Evolutionary conservation across 2,797 vertebrate species (phyloP).

Genomic region (Salarias fasciatus): DNA sequence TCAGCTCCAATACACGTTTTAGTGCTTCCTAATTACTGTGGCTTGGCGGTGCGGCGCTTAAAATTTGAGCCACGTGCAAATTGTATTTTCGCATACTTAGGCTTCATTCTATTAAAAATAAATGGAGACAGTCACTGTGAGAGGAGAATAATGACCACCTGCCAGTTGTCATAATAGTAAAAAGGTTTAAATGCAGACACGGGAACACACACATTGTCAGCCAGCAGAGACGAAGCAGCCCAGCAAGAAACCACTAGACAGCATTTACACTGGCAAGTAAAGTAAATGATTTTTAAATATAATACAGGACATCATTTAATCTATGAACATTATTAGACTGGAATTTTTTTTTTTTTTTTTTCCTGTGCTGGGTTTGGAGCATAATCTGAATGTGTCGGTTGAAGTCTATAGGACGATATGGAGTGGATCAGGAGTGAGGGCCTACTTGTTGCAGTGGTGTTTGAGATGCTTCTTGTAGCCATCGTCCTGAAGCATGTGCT

Average conservation of each 20-base stretch:
- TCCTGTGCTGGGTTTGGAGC: neutral
- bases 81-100: constrained; percentile 52
- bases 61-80: constrained; percentile 47
- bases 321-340: neutral
- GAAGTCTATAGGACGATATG: neutral
- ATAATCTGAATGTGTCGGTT: neutral
- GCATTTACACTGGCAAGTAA: constrained; percentile 5
- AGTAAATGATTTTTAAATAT: constrained; percentile 6
- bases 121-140: constrained; percentile 41
- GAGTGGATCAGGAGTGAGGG: neutral
- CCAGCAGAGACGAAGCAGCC: constrained; percentile 11
- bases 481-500: constrained; percentile 97
- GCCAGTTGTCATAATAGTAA: constrained; percentile 34
- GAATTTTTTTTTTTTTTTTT: constrained; percentile 3
- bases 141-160: constrained; percentile 59
- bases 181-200: constrained; percentile 40
- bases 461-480: constrained; percentile 99
- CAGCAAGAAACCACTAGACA: constrained; percentile 14
- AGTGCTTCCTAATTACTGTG: constrained; percentile 65
- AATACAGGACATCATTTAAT: constrained; percentile 1
- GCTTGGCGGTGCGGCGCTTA: constrained; percentile 43
- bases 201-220: constrained; percentile 17
- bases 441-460: constrained; percentile 99
- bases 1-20: constrained; percentile 55
- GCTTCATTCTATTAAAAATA: constrained; percentile 53